Percentiles rank a stretch among this genome's conserved stretches.
phyloP scores from a whole-genome alignment of 2,113 vertebrate species.

The Prolemur simus region DNA sequence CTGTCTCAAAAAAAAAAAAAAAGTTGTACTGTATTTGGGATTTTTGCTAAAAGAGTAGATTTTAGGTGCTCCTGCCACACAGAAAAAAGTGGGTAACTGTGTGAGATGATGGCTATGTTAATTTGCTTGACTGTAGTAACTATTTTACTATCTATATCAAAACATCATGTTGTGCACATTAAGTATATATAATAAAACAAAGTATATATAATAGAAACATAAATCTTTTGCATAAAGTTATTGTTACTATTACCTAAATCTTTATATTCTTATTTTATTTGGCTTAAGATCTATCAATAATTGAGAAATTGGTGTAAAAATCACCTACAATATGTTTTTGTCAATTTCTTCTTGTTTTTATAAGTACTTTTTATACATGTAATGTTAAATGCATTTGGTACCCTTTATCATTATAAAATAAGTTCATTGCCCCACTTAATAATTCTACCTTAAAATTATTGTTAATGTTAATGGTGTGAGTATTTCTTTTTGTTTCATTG shows the following conservation, averaged over 20 bases:
- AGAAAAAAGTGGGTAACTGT: background rate
- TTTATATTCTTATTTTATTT: constrained; percentile 6
- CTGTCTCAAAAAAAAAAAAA: too few relatives aligned
- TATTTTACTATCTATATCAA: too few relatives aligned
- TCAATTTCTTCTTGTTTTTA: background rate
- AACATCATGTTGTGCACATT: too few relatives aligned
- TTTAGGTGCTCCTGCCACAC: background rate
- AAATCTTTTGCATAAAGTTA: background rate
- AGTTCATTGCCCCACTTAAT: background rate
- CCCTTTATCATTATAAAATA: background rate
- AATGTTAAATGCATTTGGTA: background rate
- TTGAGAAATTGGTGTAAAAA: background rate
- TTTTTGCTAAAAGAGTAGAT: background rate
- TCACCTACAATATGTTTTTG: background rate
- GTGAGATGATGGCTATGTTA: too few relatives aligned
- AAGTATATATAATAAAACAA: too few relatives aligned
- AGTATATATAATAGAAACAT: background rate
- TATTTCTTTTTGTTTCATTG: constrained; percentile 11
- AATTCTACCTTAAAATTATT: constrained; percentile 14
- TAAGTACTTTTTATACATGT: constrained; percentile 24
- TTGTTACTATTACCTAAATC: background rate
- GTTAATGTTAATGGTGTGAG: background rate
- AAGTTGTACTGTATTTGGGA: background rate
- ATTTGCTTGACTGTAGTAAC: too few relatives aligned
- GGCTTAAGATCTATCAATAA: background rate